These are phyloP conservation scores for Ailurus styani DNA, from an alignment of 2,113 vertebrate species.

Conservation along the genomic window DNA sequence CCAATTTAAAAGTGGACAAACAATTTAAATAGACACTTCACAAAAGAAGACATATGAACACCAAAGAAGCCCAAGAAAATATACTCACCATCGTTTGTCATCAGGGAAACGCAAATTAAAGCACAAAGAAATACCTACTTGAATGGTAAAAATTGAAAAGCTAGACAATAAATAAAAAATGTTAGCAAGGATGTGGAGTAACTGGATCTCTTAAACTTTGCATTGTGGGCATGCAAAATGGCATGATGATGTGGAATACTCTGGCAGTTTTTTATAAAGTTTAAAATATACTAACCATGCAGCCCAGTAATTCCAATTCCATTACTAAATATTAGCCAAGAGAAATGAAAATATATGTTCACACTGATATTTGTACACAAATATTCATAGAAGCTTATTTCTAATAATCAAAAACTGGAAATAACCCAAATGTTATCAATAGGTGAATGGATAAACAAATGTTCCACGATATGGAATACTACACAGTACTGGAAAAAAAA, in stretches of 20 bases:
- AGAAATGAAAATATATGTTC: background rate
- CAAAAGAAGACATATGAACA: background rate
- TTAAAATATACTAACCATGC: background rate
- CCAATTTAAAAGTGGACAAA: slow-evolving; percentile 18
- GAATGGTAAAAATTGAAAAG: background rate
- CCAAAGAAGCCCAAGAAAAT: background rate
- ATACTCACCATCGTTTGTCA: background rate
- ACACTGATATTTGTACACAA: background rate
- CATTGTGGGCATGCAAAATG: background rate
- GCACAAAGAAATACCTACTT: background rate
- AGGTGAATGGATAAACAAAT: background rate
- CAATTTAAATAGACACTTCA: background rate
- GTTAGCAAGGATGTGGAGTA: background rate
- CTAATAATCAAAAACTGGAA: background rate
- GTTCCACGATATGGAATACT: background rate
- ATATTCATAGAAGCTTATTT: background rate
- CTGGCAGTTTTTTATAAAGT: background rate
- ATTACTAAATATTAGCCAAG: background rate
- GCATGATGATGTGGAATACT: background rate
- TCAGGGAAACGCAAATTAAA: background rate
- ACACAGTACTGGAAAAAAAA: background rate
- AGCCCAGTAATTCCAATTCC: background rate
- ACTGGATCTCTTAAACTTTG: background rate
- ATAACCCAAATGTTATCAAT: background rate
- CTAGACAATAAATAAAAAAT: background rate